Evolutionary conservation across 37 sponge, comb jelly and placozoan genomes (phyloP), one percentile per base, ranked within the genome.

Genomic region (Sycon ciliatum): DNA sequence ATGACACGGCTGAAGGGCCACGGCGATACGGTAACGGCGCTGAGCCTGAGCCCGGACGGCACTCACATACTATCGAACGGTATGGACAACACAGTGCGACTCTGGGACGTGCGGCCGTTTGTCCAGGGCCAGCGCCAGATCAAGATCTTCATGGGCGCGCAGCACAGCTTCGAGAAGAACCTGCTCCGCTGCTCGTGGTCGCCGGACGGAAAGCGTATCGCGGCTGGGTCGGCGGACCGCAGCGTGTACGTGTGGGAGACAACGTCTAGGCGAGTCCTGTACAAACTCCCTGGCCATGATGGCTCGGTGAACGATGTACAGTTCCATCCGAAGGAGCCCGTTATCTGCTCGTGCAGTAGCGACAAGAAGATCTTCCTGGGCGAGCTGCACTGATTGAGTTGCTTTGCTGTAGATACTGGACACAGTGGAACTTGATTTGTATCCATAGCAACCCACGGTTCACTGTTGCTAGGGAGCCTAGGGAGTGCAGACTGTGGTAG

Each of bases 221-320:
- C 94, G 27, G 81, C 90, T 34, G 94, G 91, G 4, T 89, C 91
- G 27, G 87, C 91, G 34, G 94, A 93, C 76, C n/a, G n/a, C n/a
- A n/a, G n/a, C n/a, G 98, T 96, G 49, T 96, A 92, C 68, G 81
- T 96, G 0, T 96, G 98, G 98, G 90, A 96, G 71, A 68, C 87
- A 22, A 80, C 89, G 52, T 82, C 78, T 4, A 68, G 89, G 32
- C 54, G 78, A 29, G 65, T 91, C 38, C 55, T 83, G 2, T 96
- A 92, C 79, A 85, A 87, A 73, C 79, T 96, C 13, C 98, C 98
- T 3, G 98, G 98, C 27, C 98, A 96, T 76, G 33, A 56, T 13
- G 98, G 98, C 5, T 86, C 89, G 31, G 83, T 96, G 16, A 96
- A 96, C 68, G 98, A 92, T 67, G 93, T 96, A 20, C 80, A 92